Conservation (phyloP, 2,113 vertebrate genomes). For the Promerops cafer region DNA sequence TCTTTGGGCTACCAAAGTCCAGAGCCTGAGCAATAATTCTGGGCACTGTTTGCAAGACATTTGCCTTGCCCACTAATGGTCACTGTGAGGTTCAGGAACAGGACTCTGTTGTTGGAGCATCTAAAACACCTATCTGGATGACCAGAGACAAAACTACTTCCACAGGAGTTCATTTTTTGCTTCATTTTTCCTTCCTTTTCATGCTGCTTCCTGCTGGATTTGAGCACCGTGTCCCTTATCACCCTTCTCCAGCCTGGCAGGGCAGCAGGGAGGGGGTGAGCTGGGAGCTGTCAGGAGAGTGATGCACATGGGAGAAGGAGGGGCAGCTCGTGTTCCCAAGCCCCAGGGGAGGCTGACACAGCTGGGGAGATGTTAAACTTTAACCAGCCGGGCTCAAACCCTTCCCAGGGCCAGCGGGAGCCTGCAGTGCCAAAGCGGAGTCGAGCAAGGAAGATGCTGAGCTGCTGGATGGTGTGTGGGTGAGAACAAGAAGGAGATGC, state of each 20-base stretch:
- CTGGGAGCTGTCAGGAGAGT: neutral
- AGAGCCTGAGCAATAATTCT: neutral
- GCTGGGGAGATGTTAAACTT: constrained; percentile 64
- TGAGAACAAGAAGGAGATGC: neutral
- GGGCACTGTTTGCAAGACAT: neutral
- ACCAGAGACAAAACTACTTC: neutral
- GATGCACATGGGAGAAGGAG: constrained; percentile 24
- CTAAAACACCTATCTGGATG: neutral
- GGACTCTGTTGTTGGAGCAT: neutral
- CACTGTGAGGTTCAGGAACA: neutral
- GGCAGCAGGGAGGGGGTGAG: neutral
- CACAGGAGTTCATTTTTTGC: neutral
- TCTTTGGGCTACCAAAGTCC: neutral
- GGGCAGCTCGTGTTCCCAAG: neutral
- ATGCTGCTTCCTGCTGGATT: neutral
- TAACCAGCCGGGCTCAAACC: constrained; percentile 49
- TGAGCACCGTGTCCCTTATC: neutral
- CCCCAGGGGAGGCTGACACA: constrained; percentile 17
- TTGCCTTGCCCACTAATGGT: neutral
- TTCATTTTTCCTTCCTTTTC: neutral
- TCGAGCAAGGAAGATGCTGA: neutral
- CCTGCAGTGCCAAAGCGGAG: neutral
- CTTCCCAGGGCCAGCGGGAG: neutral
- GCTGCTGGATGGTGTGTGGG: neutral
- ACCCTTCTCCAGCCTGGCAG: neutral